These are phyloP conservation scores for Campodea augens DNA, from an alignment of 1,140 invertebrate genomes.

Conservation along the genomic window DNA sequence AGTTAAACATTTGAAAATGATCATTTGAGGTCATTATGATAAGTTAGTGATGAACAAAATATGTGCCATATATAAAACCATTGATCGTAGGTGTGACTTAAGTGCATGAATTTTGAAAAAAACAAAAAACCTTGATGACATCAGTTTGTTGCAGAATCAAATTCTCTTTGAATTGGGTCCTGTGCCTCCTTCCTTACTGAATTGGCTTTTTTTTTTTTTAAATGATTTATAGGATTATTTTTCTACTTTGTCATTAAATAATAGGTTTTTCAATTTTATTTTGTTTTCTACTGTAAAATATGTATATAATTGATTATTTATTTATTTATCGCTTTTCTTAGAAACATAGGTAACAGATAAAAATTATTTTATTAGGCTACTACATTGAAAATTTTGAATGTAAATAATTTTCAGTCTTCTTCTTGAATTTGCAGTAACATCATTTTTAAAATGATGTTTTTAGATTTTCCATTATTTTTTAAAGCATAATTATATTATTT, in stretches of 20 bases:
- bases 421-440: neutral
- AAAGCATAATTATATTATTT: neutral
- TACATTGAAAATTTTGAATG: neutral
- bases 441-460: neutral
- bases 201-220: neutral
- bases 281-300: neutral
- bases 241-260: neutral
- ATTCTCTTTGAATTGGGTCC: neutral
- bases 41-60: neutral
- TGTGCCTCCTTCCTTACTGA: neutral
- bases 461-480: neutral
- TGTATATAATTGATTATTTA: neutral
- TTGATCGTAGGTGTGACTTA: neutral
- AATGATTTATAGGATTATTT: neutral
- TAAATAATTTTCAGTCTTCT: neutral
- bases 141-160: neutral
- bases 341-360: no score
- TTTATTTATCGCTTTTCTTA: neutral
- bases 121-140: neutral
- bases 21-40: neutral
- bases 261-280: neutral
- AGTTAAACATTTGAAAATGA: no score
- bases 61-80: neutral
- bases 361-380: no score
- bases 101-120: neutral